These are phyloP conservation scores for Microtus pennsylvanicus DNA, from an alignment of 2,113 vertebrate species.

Conservation along the genomic window DNA sequence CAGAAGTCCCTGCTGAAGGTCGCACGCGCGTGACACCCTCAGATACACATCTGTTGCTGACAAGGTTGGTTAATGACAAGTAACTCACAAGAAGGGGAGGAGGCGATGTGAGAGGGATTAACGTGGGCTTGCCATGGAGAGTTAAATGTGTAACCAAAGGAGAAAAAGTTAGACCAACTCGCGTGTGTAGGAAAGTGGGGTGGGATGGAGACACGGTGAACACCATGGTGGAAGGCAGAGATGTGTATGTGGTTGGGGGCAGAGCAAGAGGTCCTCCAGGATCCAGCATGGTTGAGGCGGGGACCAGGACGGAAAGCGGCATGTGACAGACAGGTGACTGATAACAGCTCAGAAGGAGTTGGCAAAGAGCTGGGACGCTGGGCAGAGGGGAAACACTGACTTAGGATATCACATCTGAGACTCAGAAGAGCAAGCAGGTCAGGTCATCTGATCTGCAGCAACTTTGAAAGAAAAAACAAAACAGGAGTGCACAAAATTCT, in stretches of 20 bases:
- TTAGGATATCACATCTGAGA: conserved; percentile 19
- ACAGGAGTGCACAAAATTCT: conserved; percentile 79
- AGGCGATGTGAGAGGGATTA: conserved; percentile 74
- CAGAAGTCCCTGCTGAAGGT: conserved; percentile 78
- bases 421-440: conserved; percentile 68
- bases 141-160: conserved; percentile 77
- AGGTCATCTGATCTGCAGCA: not conserved
- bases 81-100: conserved; percentile 67
- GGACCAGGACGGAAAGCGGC: conserved; percentile 41
- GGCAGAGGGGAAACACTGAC: conserved; percentile 71
- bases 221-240: not conserved
- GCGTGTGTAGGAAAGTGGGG: not conserved
- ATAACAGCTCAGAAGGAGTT: conserved; percentile 44
- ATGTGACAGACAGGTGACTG: not conserved
- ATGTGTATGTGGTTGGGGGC: not conserved
- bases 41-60: conserved; percentile 75
- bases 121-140: conserved; percentile 72
- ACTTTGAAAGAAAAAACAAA: conserved; percentile 71
- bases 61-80: conserved; percentile 81
- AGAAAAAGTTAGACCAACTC: conserved; percentile 31
- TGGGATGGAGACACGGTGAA: not conserved
- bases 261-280: conserved; percentile 18
- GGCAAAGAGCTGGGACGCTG: conserved; percentile 63
- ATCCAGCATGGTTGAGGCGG: not conserved
- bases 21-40: conserved; percentile 64